Percentiles rank a stretch among this genome's conserved stretches.
Evolutionary conservation across 1,140 invertebrate genomes (phyloP).

Genomic region (Armadillidium nasatum): DNA sequence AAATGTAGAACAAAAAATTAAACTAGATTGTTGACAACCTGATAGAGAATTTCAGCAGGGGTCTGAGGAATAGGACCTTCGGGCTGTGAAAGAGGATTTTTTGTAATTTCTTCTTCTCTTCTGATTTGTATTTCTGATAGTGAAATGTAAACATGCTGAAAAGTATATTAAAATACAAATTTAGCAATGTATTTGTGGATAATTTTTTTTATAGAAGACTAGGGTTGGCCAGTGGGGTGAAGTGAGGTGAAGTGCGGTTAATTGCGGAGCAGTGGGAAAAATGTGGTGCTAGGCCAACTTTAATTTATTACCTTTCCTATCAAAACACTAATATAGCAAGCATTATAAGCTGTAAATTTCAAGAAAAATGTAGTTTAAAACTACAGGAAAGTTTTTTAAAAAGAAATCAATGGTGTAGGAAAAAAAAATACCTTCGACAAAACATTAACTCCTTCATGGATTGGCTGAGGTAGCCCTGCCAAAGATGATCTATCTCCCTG

Average conservation of each 20-base stretch:
- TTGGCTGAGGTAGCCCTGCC: slow-evolving; percentile 87
- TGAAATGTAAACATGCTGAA: slow-evolving; percentile 74
- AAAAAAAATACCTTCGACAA: slow-evolving; percentile 50
- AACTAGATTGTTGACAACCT: slow-evolving; percentile 48
- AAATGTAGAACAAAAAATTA: too few species aligned
- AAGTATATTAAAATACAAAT: background rate
- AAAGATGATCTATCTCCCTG: slow-evolving; percentile 78
- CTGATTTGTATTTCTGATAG: slow-evolving; percentile 75
- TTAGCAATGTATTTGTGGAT: background rate
- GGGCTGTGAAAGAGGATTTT: slow-evolving; percentile 54
- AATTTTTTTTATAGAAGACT: too few species aligned
- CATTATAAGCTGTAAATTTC: too few species aligned
- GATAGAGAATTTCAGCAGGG: slow-evolving; percentile 81
- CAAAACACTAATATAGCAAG: too few species aligned
- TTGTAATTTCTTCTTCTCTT: slow-evolving; percentile 67
- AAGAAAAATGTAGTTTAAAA: background rate
- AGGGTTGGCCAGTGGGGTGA: too few species aligned
- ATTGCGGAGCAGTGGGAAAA: too few species aligned
- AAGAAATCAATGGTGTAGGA: background rate
- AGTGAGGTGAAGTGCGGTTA: too few species aligned
- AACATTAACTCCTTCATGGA: slow-evolving; percentile 88
- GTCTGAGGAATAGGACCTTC: slow-evolving; percentile 69
- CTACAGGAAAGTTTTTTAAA: background rate
- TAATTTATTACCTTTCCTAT: too few species aligned
- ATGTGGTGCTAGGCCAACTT: too few species aligned